Percentiles rank a stretch among this genome's conserved stretches.
These are phyloP conservation scores for Malurus elegans DNA, from an alignment of 2,113 vertebrate genomes.

Conservation along the genomic window DNA sequence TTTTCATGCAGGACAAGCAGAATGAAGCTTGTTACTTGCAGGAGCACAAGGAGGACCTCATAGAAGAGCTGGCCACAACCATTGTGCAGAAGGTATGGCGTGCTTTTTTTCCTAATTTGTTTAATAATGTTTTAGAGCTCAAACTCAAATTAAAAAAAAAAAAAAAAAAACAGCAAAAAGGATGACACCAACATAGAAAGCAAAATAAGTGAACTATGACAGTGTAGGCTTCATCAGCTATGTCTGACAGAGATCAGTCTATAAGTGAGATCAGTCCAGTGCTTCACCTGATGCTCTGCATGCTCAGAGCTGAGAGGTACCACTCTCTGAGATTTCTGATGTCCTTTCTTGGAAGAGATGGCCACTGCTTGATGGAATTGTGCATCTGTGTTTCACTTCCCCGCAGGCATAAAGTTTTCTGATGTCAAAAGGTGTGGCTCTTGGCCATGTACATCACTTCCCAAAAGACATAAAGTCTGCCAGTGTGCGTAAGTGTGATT, in stretches of 20 bases:
- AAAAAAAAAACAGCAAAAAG: not conserved
- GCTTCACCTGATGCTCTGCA: not conserved
- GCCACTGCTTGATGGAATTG: not conserved
- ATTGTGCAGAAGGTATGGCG: constrained; percentile 91
- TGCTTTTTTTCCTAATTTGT: not conserved
- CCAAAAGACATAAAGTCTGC: not conserved
- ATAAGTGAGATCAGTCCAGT: not conserved
- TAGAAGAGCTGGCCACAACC: constrained; percentile 92
- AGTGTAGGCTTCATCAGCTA: not conserved
- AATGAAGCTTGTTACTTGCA: constrained; percentile 93
- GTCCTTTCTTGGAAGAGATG: not conserved
- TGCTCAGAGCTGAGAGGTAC: not conserved
- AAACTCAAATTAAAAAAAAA: not conserved
- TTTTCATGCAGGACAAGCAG: constrained; percentile 88
- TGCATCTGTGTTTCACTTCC: not conserved
- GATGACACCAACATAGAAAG: not conserved
- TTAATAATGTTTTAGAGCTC: not conserved
- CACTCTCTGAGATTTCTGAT: not conserved
- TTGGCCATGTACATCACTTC: not conserved
- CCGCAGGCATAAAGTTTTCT: not conserved
- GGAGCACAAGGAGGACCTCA: constrained; percentile 93
- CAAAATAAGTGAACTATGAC: not conserved
- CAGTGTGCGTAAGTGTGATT: not conserved
- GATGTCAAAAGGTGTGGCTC: not conserved
- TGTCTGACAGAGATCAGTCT: not conserved